These are phyloP conservation scores for Drosophila mojavensis DNA, from an alignment of 1,140 invertebrate genomes.

Conservation along the genomic window DNA sequence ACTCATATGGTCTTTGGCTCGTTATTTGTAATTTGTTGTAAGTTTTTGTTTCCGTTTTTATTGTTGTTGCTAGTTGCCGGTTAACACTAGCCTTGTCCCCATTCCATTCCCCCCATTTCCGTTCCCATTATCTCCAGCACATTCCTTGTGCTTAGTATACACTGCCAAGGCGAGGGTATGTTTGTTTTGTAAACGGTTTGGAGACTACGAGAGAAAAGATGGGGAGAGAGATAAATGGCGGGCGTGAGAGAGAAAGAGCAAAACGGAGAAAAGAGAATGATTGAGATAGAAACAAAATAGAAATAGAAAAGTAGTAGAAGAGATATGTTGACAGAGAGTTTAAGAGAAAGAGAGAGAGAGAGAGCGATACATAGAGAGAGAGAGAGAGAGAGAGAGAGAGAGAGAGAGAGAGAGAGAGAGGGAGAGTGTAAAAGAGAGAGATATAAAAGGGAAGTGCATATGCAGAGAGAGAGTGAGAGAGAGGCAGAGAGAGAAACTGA, in stretches of 20 bases:
- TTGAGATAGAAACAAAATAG: neutral
- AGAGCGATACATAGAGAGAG: neutral
- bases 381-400: neutral
- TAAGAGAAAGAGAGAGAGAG: neutral
- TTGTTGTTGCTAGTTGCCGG: slow-evolving; percentile 60
- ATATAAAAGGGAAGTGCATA: neutral
- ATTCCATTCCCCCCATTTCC: neutral
- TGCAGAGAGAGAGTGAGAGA: neutral
- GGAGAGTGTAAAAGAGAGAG: neutral
- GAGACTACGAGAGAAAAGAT: neutral
- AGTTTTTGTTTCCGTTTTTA: slow-evolving; percentile 79
- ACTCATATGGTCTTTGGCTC: slow-evolving; percentile 60
- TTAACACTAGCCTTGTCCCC: slow-evolving; percentile 15
- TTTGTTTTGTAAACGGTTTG: neutral
- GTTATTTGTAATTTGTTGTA: slow-evolving; percentile 81
- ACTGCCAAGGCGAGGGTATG: neutral
- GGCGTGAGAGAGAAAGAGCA: neutral
- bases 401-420: neutral
- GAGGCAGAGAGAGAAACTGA: neutral
- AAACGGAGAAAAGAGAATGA: neutral
- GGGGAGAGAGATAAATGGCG: neutral
- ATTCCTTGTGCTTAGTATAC: slow-evolving; percentile 11
- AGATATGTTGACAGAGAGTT: too few species aligned
- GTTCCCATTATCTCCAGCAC: slow-evolving; percentile 1
- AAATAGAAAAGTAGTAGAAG: neutral